Evolutionary conservation across 64 coral and sea anemone genomes (phyloP).

Genomic region (Montipora sp.): DNA sequence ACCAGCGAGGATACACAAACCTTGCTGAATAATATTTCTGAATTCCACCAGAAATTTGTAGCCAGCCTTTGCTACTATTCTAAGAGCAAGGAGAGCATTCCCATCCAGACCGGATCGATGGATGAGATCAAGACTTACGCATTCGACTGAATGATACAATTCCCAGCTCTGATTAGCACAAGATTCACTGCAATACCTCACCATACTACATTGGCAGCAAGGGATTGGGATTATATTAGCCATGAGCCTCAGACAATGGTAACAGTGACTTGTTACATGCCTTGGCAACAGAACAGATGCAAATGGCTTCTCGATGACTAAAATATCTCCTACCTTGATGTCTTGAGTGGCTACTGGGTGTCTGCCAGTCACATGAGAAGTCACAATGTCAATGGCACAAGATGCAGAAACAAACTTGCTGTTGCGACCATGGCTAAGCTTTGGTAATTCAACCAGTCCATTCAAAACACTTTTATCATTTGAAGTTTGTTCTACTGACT

Average conservation of each 20-base stretch:
- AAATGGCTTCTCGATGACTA: constrained; percentile 91
- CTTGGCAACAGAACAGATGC: constrained; percentile 87
- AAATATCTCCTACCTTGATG: constrained; percentile 84
- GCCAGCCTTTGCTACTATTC: constrained; percentile 80
- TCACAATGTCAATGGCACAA: constrained; percentile 42
- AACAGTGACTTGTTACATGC: constrained; percentile 75
- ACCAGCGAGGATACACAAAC: not conserved
- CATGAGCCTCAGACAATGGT: constrained; percentile 71
- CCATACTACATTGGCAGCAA: constrained; percentile 75
- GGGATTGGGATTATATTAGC: constrained; percentile 43
- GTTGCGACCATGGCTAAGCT: constrained; percentile 40
- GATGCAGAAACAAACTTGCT: constrained; percentile 72
- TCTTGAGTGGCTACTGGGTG: constrained; percentile 80
- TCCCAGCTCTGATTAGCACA: constrained; percentile 86
- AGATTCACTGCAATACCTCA: constrained; percentile 76
- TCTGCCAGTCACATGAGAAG: constrained; percentile 41
- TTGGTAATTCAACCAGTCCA: constrained; percentile 25
- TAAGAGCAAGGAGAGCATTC: constrained; percentile 85
- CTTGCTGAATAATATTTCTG: not conserved
- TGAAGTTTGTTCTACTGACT: not conserved
- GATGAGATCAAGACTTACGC: constrained; percentile 77
- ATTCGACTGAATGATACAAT: constrained; percentile 84
- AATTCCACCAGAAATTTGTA: constrained; percentile 61
- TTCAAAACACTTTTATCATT: not conserved
- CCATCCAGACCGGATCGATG: constrained; percentile 60